Conservation (phyloP, 2,797 vertebrate genomes). For the Etheostoma perlongum region DNA sequence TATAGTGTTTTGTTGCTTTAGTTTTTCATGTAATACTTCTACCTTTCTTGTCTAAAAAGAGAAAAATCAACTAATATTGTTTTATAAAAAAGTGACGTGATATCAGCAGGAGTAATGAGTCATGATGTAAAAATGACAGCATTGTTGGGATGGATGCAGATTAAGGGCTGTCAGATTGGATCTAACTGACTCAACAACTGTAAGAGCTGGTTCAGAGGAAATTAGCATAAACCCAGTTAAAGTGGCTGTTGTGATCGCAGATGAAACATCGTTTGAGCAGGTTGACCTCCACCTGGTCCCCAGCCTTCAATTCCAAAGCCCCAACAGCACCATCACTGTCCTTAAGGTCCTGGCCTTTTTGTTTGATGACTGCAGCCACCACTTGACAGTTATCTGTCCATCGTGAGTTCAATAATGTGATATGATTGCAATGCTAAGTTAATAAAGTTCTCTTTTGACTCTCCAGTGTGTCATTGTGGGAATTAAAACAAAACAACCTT, state of each 20-base stretch:
- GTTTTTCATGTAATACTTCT: too few species aligned
- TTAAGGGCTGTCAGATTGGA: slow-evolving; percentile 6
- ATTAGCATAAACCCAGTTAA: slow-evolving; percentile 84
- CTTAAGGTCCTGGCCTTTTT: slow-evolving; percentile 68
- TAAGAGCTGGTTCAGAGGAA: slow-evolving; percentile 43
- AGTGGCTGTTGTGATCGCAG: slow-evolving; percentile 74
- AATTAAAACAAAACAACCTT: not conserved
- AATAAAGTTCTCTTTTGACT: not conserved
- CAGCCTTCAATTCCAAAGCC: slow-evolving; percentile 60
- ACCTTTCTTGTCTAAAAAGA: too few species aligned
- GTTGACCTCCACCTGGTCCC: slow-evolving; percentile 66
- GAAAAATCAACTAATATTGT: too few species aligned
- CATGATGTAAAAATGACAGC: not conserved
- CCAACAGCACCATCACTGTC: slow-evolving; percentile 73
- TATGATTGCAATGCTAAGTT: not conserved
- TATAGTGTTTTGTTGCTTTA: too few species aligned
- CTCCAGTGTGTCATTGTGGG: not conserved
- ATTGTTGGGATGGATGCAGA: not conserved
- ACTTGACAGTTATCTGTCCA: too few species aligned
- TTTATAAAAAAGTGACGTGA: not conserved
- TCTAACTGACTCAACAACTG: slow-evolving; percentile 18
- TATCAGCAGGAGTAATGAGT: slow-evolving; percentile 1
- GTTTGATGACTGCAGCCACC: slow-evolving; percentile 43
- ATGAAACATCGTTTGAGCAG: slow-evolving; percentile 65
- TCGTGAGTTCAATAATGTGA: too few species aligned